Percentiles rank a stretch among this genome's conserved stretches.
phyloP scores from a whole-genome alignment of 2,113 vertebrate species.

The Cavia porcellus region DNA sequence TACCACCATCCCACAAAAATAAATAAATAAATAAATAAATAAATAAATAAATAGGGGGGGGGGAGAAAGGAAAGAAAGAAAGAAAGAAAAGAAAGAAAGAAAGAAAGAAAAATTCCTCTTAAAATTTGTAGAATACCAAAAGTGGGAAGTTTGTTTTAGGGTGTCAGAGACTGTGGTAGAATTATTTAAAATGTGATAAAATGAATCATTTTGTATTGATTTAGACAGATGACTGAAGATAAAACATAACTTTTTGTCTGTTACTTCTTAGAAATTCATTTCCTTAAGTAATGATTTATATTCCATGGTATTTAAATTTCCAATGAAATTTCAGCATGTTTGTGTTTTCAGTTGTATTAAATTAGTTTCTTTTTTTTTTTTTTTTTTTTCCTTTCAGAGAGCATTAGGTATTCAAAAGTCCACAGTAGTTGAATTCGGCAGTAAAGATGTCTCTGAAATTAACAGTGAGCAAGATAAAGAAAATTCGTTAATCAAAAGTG shows the following conservation, averaged over 20 bases:
- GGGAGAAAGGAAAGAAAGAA: no score
- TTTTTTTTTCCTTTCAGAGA: constrained; percentile 88
- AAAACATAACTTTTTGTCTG: neutral
- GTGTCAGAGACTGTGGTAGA: neutral
- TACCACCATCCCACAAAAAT: neutral
- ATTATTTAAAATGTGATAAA: neutral
- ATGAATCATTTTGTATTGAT: neutral
- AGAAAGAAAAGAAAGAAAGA: no score
- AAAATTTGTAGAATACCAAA: neutral
- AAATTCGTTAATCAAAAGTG: constrained; percentile 90
- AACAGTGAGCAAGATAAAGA: constrained; percentile 96
- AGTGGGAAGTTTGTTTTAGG: neutral
- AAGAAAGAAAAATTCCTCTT: neutral
- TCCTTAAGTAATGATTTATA: neutral
- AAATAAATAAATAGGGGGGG: no score
- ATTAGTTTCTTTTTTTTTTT: constrained; percentile 85
- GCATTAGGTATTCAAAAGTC: constrained; percentile 90
- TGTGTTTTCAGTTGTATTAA: constrained; percentile 80
- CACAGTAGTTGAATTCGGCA: constrained; percentile 90
- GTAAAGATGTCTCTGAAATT: constrained; percentile 92
- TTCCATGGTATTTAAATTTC: constrained; percentile 63
- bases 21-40: no score
- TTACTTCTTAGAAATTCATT: neutral
- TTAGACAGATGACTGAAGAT: neutral
- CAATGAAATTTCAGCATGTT: constrained; percentile 65